Evolutionary conservation across 2,888 invertebrate genomes (phyloP).

Genomic region (Drosophila meridionalis): DNA sequence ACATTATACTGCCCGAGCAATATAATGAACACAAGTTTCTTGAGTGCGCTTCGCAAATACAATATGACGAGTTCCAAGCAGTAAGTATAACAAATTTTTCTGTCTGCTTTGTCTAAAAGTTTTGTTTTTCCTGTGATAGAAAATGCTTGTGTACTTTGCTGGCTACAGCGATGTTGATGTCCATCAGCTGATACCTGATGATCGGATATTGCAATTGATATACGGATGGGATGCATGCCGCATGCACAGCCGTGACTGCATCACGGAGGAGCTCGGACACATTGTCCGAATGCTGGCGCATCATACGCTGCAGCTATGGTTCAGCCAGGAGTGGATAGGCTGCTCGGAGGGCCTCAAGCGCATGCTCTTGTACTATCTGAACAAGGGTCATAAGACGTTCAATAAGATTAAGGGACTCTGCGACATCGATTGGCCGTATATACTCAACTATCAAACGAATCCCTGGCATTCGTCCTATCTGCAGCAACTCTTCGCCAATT

Average conservation of each 20-base stretch:
- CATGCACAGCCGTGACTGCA: constrained; percentile 44
- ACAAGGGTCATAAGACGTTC: constrained; percentile 53
- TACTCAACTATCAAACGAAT: constrained; percentile 58
- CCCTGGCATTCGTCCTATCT: constrained; percentile 79
- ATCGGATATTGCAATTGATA: constrained; percentile 70
- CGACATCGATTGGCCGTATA: constrained; percentile 76
- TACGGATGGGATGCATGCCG: constrained; percentile 79
- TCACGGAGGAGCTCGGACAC: constrained; percentile 47
- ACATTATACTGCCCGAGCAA: constrained; percentile 72
- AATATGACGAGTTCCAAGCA: constrained; percentile 78
- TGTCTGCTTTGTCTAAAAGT: neutral
- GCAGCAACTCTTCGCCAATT: constrained; percentile 55
- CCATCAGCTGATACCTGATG: constrained; percentile 71
- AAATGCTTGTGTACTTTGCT: constrained; percentile 71
- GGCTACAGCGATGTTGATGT: constrained; percentile 74
- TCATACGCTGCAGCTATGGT: constrained; percentile 77
- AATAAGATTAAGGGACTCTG: constrained; percentile 62
- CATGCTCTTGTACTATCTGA: constrained; percentile 65
- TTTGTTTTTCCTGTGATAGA: constrained; percentile 31
- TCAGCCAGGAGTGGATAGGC: constrained; percentile 78
- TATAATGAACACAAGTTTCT: constrained; percentile 64
- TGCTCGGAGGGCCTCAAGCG: constrained; percentile 53
- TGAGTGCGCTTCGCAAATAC: constrained; percentile 66
- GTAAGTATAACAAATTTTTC: constrained; percentile 51
- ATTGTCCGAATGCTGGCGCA: constrained; percentile 69